Evolutionary conservation across 53 echinoderm and acorn worm genomes (phyloP).

Genomic region (Hippasteria phrygiana): DNA sequence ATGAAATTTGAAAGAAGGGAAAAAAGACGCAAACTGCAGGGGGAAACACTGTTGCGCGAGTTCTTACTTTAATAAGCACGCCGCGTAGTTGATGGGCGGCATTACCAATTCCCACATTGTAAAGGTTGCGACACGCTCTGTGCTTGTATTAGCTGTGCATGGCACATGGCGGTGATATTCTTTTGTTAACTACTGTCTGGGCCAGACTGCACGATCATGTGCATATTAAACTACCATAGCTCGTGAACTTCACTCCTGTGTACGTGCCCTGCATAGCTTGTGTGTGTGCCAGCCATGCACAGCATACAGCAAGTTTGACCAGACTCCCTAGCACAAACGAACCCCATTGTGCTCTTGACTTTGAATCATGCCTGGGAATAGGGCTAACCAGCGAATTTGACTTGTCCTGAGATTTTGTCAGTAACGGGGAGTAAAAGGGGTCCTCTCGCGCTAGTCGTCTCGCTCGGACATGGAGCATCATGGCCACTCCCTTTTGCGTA

Average conservation of each 20-base stretch:
- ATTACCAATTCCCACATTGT: conserved; percentile 34
- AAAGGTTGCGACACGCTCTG: conserved; percentile 53
- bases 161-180: conserved; percentile 47
- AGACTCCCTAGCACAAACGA: neutral
- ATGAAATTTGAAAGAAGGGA: neutral
- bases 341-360: conserved; percentile 10
- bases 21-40: too few species aligned
- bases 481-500: conserved; percentile 2
- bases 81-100: conserved; percentile 35
- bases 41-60: too few species aligned
- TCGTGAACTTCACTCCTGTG: conserved; percentile 52
- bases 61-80: conserved; percentile 47
- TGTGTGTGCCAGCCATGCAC: neutral
- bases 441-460: too few species aligned
- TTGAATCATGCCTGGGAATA: conserved; percentile 5
- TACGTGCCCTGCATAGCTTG: conserved; percentile 50
- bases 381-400: neutral
- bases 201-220: conserved; percentile 33
- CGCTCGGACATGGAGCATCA: neutral
- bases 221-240: conserved; percentile 34
- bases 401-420: too few species aligned
- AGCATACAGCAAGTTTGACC: neutral
- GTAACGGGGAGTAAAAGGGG: too few species aligned
- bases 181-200: conserved; percentile 67
- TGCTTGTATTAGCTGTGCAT: conserved; percentile 36